phyloP scores from a whole-genome alignment of 2,797 vertebrate species.

The Pristis pectinata region DNA sequence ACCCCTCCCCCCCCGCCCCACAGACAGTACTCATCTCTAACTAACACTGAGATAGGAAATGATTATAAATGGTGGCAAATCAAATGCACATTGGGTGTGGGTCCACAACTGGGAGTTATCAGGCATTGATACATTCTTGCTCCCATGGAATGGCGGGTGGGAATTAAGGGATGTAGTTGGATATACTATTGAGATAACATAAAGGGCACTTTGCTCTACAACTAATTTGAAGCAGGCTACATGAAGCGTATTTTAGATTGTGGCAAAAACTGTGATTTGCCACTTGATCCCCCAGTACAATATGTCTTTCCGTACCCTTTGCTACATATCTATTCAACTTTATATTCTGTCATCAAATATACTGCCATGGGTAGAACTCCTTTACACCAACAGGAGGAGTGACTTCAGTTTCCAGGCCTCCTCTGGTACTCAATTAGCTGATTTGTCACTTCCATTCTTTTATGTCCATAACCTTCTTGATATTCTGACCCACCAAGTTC shows the following conservation, averaged over 20 bases:
- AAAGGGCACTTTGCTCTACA: neutral
- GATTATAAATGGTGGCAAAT: neutral
- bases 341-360: neutral
- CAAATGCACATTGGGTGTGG: neutral
- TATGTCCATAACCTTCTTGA: neutral
- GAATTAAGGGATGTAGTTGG: neutral
- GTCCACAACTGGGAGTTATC: neutral
- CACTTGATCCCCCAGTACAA: neutral
- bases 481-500: too few relatives aligned
- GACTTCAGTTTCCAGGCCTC: neutral
- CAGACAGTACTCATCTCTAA: neutral
- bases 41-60: neutral
- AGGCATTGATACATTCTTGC: neutral
- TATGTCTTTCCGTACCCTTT: neutral
- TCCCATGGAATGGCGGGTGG: neutral
- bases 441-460: neutral
- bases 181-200: neutral
- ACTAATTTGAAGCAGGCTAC: neutral
- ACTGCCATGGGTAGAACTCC: neutral
- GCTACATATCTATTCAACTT: neutral
- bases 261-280: neutral
- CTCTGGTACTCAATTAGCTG: neutral
- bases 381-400: neutral
- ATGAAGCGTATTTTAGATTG: neutral
- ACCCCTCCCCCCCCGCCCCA: neutral